Percentiles rank a stretch among this genome's conserved stretches.
These are phyloP conservation scores for Paramormyrops hopkinsi DNA, from an alignment of 2,797 vertebrate genomes.

Conservation along the genomic window DNA sequence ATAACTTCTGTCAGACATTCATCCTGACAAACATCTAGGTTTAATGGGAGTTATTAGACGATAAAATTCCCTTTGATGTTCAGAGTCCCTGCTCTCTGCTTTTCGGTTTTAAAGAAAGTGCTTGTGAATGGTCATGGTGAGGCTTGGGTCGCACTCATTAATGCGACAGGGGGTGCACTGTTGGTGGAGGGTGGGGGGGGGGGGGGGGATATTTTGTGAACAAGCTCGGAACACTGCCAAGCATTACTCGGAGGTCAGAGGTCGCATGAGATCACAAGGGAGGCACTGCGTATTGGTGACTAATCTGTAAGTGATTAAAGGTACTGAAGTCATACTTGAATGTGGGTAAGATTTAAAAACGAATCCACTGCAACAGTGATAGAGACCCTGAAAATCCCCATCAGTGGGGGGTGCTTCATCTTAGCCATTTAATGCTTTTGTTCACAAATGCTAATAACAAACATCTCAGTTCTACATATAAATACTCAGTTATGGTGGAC, in stretches of 20 bases:
- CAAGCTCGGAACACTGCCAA: conserved; percentile 31
- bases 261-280: conserved; percentile 49
- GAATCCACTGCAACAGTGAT: conserved; percentile 11
- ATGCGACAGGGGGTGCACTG: neutral
- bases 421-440: neutral
- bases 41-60: neutral
- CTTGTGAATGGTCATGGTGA: neutral
- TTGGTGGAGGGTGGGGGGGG: neutral
- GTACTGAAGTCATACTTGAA: conserved; percentile 43
- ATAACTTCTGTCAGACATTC: neutral
- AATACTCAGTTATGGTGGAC: neutral
- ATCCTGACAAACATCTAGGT: neutral
- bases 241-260: conserved; percentile 44
- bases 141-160: neutral
- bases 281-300: conserved; percentile 35
- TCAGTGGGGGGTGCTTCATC: neutral
- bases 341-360: conserved; percentile 26
- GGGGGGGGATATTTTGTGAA: conserved; percentile 20
- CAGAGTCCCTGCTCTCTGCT: neutral
- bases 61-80: neutral
- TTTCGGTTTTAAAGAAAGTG: neutral
- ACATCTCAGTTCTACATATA: neutral
- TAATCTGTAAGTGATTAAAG: conserved; percentile 50
- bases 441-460: neutral
- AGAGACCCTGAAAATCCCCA: neutral